phyloP scores from a whole-genome alignment of 2,888 invertebrate species.

The Tinea trinotella region DNA sequence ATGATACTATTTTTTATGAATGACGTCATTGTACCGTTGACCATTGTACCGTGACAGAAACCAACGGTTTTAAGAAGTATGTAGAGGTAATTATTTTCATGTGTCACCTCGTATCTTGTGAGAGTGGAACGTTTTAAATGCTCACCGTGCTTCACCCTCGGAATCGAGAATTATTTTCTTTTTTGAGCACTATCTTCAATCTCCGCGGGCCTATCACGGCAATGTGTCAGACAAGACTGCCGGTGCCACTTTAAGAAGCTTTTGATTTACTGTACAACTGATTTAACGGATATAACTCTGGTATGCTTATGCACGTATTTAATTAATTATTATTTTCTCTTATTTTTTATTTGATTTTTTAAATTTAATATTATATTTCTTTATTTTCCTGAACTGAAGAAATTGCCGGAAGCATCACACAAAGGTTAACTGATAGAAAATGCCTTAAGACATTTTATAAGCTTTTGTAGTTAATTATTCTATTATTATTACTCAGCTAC shows the following conservation, averaged over 20 bases:
- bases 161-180: constrained; percentile 29
- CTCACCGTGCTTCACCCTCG: constrained; percentile 35
- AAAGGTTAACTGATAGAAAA: no score
- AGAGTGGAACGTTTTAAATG: constrained; percentile 35
- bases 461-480: no score
- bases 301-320: neutral
- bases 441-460: no score
- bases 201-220: constrained; percentile 38
- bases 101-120: constrained; percentile 42
- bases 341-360: no score
- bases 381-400: no score
- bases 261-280: constrained; percentile 35
- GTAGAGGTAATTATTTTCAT: constrained; percentile 37
- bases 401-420: no score
- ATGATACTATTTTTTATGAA: neutral
- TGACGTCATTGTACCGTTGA: neutral
- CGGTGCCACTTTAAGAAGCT: constrained; percentile 45
- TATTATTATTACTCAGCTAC: no score
- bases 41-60: neutral
- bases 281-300: constrained; percentile 1
- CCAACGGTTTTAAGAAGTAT: constrained; percentile 12
- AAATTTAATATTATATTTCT: no score
- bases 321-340: constrained; percentile 3
- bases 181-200: constrained; percentile 27
- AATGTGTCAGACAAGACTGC: constrained; percentile 36